These are phyloP conservation scores for Adelognathus sp. DNA, from an alignment of 2,888 invertebrate genomes.

Conservation along the genomic window DNA sequence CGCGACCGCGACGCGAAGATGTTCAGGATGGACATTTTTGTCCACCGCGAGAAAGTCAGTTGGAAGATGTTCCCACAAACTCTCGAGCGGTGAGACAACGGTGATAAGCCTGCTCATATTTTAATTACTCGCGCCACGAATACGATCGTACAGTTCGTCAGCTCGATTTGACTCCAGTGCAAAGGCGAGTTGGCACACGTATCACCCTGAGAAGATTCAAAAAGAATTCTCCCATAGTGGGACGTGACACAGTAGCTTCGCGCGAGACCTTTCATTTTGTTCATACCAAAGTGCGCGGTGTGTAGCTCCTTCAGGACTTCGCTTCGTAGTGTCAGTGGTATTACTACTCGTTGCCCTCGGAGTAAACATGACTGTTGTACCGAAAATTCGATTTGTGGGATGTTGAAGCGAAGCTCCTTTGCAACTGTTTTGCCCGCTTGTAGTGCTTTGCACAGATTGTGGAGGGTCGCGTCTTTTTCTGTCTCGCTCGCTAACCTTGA, in stretches of 20 bases:
- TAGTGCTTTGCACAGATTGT: background rate
- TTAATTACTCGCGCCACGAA: too few relatives aligned
- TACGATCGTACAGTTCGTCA: too few relatives aligned
- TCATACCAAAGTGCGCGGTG: background rate
- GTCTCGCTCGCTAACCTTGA: background rate
- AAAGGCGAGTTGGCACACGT: too few relatives aligned
- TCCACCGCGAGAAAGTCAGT: too few relatives aligned
- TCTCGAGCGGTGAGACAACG: too few relatives aligned
- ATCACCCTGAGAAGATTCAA: too few relatives aligned
- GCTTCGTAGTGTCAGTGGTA: background rate
- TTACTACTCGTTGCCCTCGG: slow-evolving; percentile 18
- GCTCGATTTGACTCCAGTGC: too few relatives aligned
- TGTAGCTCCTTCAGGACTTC: slow-evolving; percentile 11
- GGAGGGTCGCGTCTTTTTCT: background rate
- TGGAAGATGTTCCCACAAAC: too few relatives aligned
- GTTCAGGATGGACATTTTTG: too few relatives aligned
- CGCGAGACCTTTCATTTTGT: slow-evolving; percentile 31
- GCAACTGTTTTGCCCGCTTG: background rate
- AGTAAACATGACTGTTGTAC: slow-evolving; percentile 12
- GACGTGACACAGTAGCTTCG: slow-evolving; percentile 53
- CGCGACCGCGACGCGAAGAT: too few relatives aligned
- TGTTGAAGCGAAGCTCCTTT: background rate
- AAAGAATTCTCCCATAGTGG: too few relatives aligned
- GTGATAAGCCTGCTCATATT: too few relatives aligned
- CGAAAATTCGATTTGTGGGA: slow-evolving; percentile 10